A percentile compares a stretch with the other conserved stretches of the same genome.
Conservation (phyloP, 2,113 vertebrate genomes). For the Malurus elegans region DNA sequence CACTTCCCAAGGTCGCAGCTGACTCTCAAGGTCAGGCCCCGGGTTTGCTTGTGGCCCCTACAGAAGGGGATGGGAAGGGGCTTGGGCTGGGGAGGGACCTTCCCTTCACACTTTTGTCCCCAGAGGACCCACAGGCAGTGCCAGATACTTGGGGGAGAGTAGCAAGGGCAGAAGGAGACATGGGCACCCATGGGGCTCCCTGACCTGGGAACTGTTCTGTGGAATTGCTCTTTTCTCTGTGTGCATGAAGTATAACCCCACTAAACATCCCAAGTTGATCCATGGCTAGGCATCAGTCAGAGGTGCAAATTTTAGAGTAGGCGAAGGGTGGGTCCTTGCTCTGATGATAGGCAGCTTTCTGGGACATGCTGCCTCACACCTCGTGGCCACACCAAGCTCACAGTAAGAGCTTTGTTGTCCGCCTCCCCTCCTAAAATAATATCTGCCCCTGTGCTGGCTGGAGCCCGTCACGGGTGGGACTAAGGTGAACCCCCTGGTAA, state of each 20-base stretch:
- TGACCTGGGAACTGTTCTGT: neutral
- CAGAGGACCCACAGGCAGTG: fast-evolving
- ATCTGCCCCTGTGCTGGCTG: neutral
- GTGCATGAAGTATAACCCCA: fast-evolving
- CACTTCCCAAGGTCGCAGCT: slow-evolving; percentile 25
- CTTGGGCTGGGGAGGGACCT: neutral
- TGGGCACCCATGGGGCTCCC: neutral
- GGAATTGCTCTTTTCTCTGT: neutral
- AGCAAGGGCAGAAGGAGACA: neutral
- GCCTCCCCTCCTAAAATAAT: neutral
- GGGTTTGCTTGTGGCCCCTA: neutral
- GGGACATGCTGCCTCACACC: neutral
- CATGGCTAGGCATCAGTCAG: neutral
- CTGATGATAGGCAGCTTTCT: neutral
- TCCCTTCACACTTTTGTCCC: neutral
- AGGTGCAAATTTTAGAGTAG: neutral
- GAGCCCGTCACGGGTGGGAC: fast-evolving
- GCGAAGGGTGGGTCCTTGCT: neutral
- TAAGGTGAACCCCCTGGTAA: neutral
- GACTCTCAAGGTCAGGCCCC: neutral
- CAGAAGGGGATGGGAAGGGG: neutral
- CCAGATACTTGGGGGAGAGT: fast-evolving
- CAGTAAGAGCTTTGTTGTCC: neutral
- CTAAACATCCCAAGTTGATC: neutral
- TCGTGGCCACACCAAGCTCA: neutral